Evolutionary conservation across 2,888 invertebrate species (phyloP).

Genomic region (Adineta ricciae): DNA sequence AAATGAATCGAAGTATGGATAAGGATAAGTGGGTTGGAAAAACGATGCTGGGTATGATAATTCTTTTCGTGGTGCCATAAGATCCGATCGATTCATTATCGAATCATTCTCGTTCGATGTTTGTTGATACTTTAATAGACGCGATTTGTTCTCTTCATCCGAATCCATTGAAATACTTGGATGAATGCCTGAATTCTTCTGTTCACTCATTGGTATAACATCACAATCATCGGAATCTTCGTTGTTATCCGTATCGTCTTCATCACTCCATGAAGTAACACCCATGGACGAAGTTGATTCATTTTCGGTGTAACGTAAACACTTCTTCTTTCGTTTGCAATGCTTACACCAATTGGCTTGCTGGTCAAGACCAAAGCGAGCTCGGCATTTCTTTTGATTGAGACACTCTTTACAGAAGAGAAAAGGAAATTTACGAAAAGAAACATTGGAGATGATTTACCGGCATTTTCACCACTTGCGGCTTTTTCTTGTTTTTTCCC

Average conservation of each 20-base stretch:
- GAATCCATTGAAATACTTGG: background rate
- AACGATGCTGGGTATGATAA: background rate
- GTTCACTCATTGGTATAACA: background rate
- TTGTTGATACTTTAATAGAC: background rate
- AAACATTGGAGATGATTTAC: background rate
- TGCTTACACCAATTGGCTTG: conserved; percentile 99
- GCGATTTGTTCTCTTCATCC: background rate
- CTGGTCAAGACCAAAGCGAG: conserved; percentile 93
- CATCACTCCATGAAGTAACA: background rate
- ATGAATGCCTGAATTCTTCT: background rate
- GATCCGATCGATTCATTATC: too few species aligned
- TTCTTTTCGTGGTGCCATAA: too few species aligned
- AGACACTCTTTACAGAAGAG: background rate
- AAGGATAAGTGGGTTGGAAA: background rate
- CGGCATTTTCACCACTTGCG: conserved; percentile 26
- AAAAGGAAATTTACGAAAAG: background rate
- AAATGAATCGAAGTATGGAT: background rate
- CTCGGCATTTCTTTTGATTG: conserved; percentile 68
- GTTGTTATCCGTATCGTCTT: background rate
- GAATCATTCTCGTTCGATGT: background rate
- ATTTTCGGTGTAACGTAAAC: background rate
- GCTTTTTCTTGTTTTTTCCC: conserved; percentile 61
- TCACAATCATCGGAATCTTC: background rate
- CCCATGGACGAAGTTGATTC: background rate
- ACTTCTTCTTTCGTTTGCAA: conserved; percentile 60